These are phyloP conservation scores for Ondatra zibethicus DNA, from an alignment of 2,113 vertebrate species.

Conservation along the genomic window DNA sequence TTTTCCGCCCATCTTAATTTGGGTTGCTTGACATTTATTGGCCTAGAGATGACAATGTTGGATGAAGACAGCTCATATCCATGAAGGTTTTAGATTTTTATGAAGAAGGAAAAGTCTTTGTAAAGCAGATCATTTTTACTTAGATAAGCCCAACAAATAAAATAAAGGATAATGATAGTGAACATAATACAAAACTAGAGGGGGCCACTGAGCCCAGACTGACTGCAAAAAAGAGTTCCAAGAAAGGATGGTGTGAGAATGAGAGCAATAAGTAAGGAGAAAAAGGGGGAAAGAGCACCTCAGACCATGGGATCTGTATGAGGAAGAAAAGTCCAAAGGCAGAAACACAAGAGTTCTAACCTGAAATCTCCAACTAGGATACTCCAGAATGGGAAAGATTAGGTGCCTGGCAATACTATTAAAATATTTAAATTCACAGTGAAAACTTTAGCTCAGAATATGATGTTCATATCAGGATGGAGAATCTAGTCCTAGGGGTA, in stretches of 20 bases:
- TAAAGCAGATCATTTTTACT: conserved; percentile 24
- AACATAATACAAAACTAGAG: background rate
- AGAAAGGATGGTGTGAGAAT: background rate
- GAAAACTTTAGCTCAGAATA: background rate
- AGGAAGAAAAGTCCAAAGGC: background rate
- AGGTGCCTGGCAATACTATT: background rate
- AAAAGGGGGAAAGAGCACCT: background rate
- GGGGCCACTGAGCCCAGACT: background rate
- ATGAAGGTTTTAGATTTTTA: conserved; percentile 31
- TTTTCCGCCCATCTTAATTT: conserved; percentile 10
- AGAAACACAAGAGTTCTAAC: background rate
- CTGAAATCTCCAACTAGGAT: background rate
- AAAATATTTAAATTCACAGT: conserved; percentile 18
- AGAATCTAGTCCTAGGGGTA: conserved; percentile 12
- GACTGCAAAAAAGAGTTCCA: background rate
- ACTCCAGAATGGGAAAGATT: background rate
- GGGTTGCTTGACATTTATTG: background rate
- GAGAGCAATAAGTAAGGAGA: background rate
- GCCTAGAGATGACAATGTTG: background rate
- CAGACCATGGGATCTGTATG: background rate
- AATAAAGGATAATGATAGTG: background rate
- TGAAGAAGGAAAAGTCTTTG: background rate
- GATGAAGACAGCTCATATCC: background rate
- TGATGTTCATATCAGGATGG: background rate
- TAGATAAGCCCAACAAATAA: background rate